These are phyloP conservation scores for Isaurus tuberculatus DNA, from an alignment of 92 coral and sea anemone species.

Conservation along the genomic window DNA sequence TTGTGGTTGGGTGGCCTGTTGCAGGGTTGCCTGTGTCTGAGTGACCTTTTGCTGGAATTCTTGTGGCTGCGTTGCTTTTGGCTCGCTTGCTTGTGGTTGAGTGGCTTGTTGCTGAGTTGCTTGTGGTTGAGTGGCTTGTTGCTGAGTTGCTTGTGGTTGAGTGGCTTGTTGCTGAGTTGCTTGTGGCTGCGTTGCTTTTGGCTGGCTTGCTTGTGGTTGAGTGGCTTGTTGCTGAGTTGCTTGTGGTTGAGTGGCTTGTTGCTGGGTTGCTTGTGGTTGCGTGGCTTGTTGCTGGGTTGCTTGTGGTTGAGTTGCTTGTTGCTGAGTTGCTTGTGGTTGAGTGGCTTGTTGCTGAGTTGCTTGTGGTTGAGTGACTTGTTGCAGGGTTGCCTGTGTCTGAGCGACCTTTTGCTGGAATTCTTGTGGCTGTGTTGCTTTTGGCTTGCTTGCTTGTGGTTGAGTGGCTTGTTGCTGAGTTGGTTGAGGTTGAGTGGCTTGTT, in stretches of 20 bases:
- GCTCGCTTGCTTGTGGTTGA: neutral
- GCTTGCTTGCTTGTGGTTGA: conserved; percentile 32
- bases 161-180: neutral
- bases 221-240: conserved; percentile 9
- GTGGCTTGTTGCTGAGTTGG: neutral
- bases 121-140: conserved; percentile 2
- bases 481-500: conserved; percentile 12
- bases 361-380: neutral
- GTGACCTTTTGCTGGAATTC: no score
- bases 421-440: neutral
- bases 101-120: conserved; percentile 24
- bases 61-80: no score
- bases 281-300: conserved; percentile 27
- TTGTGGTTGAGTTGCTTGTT: neutral
- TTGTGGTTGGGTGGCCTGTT: no score
- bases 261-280: conserved; percentile 2
- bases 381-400: neutral
- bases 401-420: neutral
- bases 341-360: neutral
- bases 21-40: no score
- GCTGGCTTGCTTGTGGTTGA: conserved; percentile 5
- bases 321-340: conserved; percentile 14
- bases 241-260: conserved; percentile 14
- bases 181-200: conserved; percentile 17
- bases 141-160: conserved; percentile 27